Evolutionary conservation across 2,113 vertebrate genomes (phyloP).

Genomic region (Pagrus major): DNA sequence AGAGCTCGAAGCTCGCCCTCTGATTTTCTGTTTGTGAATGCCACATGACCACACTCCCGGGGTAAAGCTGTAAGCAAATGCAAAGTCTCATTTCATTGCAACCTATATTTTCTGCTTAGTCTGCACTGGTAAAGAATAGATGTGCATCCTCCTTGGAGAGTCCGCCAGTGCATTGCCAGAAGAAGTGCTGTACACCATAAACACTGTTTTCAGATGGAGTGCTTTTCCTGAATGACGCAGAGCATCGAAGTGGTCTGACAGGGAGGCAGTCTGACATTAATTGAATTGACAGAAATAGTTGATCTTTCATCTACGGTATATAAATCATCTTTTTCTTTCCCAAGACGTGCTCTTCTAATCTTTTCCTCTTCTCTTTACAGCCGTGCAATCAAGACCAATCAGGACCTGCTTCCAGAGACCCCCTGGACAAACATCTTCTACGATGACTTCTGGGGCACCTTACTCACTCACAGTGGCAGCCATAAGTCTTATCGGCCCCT

Average conservation of each 20-base stretch:
- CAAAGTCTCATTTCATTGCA: constrained; percentile 40
- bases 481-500: constrained; percentile 98
- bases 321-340: neutral
- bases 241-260: neutral
- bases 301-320: neutral
- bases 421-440: constrained; percentile 98
- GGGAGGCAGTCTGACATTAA: constrained; percentile 16
- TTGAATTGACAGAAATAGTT: constrained; percentile 28
- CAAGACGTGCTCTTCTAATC: constrained; percentile 1
- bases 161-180: neutral
- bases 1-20: constrained; percentile 34
- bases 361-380: constrained; percentile 79
- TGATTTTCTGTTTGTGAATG: constrained; percentile 54
- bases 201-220: constrained; percentile 23
- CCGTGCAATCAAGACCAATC: constrained; percentile 99
- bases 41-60: constrained; percentile 49
- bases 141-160: constrained; percentile 23
- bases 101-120: constrained; percentile 50
- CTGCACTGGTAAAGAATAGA: constrained; percentile 44
- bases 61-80: constrained; percentile 37
- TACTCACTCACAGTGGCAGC: constrained; percentile 98
- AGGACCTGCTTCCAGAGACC: constrained; percentile 97
- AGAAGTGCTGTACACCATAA: constrained; percentile 6
- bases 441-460: constrained; percentile 98
- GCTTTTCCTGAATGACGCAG: constrained; percentile 24